phyloP scores from a whole-genome alignment of 2,888 invertebrate genomes.

The Tenodera sinensis region DNA sequence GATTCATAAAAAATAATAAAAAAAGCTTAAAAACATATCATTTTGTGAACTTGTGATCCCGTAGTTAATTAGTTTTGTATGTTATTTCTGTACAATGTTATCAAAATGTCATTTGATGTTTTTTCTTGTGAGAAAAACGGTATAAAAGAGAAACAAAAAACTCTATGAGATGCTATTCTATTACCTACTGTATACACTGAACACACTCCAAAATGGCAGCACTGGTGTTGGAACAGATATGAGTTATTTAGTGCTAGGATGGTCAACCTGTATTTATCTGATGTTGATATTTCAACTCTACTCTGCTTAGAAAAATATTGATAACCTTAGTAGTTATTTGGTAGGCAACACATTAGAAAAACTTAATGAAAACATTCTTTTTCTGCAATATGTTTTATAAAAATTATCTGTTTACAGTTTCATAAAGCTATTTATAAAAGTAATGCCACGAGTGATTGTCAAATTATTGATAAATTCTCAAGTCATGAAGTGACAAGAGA shows the following conservation, averaged over 20 bases:
- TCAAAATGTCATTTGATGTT: conserved; percentile 30
- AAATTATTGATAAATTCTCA: no score
- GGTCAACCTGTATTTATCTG: neutral
- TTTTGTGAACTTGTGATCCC: conserved; percentile 30
- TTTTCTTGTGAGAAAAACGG: conserved; percentile 10
- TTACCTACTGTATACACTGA: neutral
- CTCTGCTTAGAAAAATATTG: no score
- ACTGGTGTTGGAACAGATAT: neutral
- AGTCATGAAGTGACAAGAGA: no score
- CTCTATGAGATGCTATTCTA: neutral
- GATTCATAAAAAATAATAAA: neutral
- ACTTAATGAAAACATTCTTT: no score
- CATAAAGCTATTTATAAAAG: no score
- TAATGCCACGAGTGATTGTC: no score
- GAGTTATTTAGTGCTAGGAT: neutral
- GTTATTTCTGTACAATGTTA: conserved; percentile 30
- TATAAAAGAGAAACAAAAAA: neutral
- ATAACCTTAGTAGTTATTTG: no score
- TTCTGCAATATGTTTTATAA: no score
- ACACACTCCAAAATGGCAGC: neutral
- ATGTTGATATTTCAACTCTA: neutral
- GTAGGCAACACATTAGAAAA: no score
- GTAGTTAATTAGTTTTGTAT: conserved; percentile 33
- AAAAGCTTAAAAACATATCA: conserved; percentile 31
- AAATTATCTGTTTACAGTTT: no score